phyloP scores from a whole-genome alignment of 1,140 invertebrate genomes.

The Nasonia vitripennis region DNA sequence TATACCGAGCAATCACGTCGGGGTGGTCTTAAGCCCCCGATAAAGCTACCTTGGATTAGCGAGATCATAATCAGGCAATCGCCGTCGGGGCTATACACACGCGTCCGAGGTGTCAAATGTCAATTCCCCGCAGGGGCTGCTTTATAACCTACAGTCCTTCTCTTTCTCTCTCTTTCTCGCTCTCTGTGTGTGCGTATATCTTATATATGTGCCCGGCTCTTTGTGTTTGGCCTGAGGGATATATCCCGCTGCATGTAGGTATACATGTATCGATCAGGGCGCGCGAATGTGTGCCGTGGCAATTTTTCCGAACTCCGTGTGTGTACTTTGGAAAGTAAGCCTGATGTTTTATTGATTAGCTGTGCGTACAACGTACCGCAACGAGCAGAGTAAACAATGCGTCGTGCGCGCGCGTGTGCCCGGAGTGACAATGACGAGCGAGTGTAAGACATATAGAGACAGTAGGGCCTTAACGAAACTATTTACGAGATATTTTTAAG shows the following conservation, averaged over 20 bases:
- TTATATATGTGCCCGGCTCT: neutral
- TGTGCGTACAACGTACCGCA: neutral
- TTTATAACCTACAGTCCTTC: neutral
- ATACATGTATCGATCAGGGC: too few relatives aligned
- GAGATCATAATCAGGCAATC: conserved; percentile 72
- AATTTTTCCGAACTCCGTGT: neutral
- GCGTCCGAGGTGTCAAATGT: conserved; percentile 70
- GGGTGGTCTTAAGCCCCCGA: conserved; percentile 54
- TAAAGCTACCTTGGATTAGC: conserved; percentile 63
- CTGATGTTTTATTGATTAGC: conserved; percentile 4
- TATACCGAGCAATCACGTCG: conserved; percentile 64
- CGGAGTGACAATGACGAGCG: neutral
- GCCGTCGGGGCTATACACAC: conserved; percentile 24
- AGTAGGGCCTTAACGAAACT: conserved; percentile 12
- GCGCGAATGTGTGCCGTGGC: too few relatives aligned
- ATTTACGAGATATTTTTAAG: conserved; percentile 28
- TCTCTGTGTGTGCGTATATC: neutral
- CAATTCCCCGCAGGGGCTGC: conserved; percentile 59
- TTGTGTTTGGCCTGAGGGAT: neutral
- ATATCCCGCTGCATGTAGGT: too few relatives aligned
- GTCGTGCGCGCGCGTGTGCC: too few relatives aligned
- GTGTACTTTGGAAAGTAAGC: neutral
- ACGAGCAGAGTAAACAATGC: neutral
- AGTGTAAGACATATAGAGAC: too few relatives aligned
- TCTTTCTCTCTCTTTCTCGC: neutral